These are phyloP conservation scores for Andrena dorsata DNA, from an alignment of 2,888 invertebrate genomes.

Conservation along the genomic window DNA sequence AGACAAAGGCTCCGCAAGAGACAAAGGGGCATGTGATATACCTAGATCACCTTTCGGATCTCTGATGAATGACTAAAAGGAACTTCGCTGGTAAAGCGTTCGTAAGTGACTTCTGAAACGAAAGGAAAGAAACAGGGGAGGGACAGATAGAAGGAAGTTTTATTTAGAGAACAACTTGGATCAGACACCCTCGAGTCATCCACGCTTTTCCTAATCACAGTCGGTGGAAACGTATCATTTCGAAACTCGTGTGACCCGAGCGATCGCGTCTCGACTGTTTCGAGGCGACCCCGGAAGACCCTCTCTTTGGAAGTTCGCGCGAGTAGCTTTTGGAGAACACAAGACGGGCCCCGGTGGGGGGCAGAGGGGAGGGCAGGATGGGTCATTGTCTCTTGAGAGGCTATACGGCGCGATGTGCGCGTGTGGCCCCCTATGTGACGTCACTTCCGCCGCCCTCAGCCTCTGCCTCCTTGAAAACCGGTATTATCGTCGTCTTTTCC, in stretches of 20 bases:
- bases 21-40: conserved; percentile 9
- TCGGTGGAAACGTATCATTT: too few relatives aligned
- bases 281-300: background rate
- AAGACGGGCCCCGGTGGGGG: background rate
- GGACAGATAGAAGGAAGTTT: too few relatives aligned
- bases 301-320: conserved; percentile 5
- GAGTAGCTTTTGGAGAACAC: conserved; percentile 32
- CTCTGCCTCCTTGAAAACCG: conserved; percentile 65
- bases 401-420: conserved; percentile 51
- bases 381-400: conserved; percentile 65
- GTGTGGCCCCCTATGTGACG: conserved; percentile 69
- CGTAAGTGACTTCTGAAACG: conserved; percentile 38
- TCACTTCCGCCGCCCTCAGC: conserved; percentile 77
- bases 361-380: conserved; percentile 40
- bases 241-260: background rate
- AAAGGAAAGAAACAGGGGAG: background rate
- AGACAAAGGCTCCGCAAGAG: background rate
- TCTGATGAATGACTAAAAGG: conserved; percentile 4
- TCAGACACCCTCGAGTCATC: background rate
- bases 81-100: conserved; percentile 17
- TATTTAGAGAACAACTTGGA: background rate
- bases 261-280: conserved; percentile 7
- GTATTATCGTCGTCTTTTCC: conserved; percentile 43
- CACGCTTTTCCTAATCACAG: too few relatives aligned
- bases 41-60: background rate